Evolutionary conservation across 1,140 invertebrate species (phyloP).

Genomic region (Cydia strobilella): DNA sequence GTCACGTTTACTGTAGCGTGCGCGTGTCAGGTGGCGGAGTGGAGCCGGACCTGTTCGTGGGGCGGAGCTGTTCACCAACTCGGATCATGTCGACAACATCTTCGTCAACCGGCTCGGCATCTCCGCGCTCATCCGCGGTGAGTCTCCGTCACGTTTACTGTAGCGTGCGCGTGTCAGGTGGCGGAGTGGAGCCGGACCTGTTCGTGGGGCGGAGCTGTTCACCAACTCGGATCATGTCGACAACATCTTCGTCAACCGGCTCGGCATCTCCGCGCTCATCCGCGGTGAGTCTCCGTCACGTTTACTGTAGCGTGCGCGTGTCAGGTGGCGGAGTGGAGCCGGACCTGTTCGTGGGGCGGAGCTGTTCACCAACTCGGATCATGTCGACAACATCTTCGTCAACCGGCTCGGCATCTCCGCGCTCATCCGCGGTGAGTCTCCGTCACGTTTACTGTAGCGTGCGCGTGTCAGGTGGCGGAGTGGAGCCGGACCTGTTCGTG

Average conservation of each 20-base stretch:
- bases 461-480: too few relatives aligned
- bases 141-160: too few relatives aligned
- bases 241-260: conserved; percentile 98
- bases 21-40: conserved; percentile 84
- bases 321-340: too few relatives aligned
- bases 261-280: conserved; percentile 98
- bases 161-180: conserved; percentile 80
- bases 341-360: too few relatives aligned
- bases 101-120: conserved; percentile 99
- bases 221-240: conserved; percentile 97
- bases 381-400: too few relatives aligned
- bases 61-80: conserved; percentile 99
- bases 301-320: too few relatives aligned
- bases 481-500: too few relatives aligned
- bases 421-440: too few relatives aligned
- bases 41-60: conserved; percentile 96
- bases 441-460: too few relatives aligned
- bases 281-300: conserved; percentile 88
- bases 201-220: conserved; percentile 98
- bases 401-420: too few relatives aligned
- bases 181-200: conserved; percentile 92
- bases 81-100: conserved; percentile 96
- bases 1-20: too few relatives aligned
- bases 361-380: too few relatives aligned
- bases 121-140: conserved; percentile 96